Conservation (phyloP, 2,888 invertebrate species). For the Nomada ferruginata region DNA sequence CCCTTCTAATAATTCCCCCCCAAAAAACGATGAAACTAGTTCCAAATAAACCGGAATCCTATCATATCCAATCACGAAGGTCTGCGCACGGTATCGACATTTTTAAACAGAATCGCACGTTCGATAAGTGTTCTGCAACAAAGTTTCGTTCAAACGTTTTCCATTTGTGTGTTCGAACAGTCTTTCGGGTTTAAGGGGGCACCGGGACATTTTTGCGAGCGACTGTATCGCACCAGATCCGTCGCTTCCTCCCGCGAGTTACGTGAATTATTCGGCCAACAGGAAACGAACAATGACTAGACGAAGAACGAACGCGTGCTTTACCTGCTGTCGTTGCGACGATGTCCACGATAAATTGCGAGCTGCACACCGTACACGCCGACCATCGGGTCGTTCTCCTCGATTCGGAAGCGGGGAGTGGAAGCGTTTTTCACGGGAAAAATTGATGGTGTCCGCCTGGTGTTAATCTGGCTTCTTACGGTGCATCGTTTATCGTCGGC, state of each 20-base stretch:
- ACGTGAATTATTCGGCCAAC: slow-evolving; percentile 60
- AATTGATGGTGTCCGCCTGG: not conserved
- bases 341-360: slow-evolving; percentile 56
- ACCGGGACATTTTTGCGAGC: not conserved
- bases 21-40: not conserved
- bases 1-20: not conserved
- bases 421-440: not conserved
- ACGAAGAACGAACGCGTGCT: slow-evolving; percentile 31
- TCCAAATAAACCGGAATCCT: no score
- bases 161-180: not conserved
- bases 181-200: not conserved
- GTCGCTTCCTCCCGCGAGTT: slow-evolving; percentile 55
- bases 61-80: no score
- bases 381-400: slow-evolving; percentile 42
- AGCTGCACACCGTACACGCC: slow-evolving; percentile 39
- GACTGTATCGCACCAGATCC: slow-evolving; percentile 30
- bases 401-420: not conserved
- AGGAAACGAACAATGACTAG: slow-evolving; percentile 46
- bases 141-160: no score
- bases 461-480: not conserved
- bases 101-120: no score
- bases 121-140: no score
- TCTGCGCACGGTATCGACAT: no score
- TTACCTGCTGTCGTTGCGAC: slow-evolving; percentile 62
- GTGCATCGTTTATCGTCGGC: not conserved